phyloP scores from a whole-genome alignment of 1,140 invertebrate species.

The Sitodiplosis mosellana region DNA sequence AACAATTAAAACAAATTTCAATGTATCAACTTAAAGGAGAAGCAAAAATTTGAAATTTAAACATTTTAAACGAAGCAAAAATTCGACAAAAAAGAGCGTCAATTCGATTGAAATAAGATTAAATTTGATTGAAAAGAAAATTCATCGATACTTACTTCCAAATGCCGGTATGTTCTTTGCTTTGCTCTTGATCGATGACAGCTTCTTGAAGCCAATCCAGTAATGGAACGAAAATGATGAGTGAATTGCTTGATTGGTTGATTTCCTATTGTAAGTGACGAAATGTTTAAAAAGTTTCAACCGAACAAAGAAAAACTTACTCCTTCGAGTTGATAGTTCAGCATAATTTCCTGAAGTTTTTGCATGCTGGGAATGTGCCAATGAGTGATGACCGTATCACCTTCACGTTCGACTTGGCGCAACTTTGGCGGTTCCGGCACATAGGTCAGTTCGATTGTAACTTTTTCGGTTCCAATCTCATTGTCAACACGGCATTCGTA shows the following conservation, averaged over 20 bases:
- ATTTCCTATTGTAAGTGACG: too few relatives aligned
- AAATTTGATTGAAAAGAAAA: too few relatives aligned
- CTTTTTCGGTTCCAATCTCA: conserved; percentile 12
- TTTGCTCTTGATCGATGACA: neutral
- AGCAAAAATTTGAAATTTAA: too few relatives aligned
- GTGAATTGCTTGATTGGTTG: too few relatives aligned
- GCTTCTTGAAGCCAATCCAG: too few relatives aligned
- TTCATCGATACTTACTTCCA: neutral
- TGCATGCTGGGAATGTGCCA: conserved; percentile 21
- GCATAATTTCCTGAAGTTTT: conserved; percentile 17
- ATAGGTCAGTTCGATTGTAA: conserved; percentile 14
- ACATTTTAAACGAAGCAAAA: too few relatives aligned
- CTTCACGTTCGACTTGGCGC: conserved; percentile 13
- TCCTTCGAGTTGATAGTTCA: conserved; percentile 17
- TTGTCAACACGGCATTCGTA: conserved; percentile 18
- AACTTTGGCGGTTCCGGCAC: conserved; percentile 19
- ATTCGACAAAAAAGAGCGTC: too few relatives aligned
- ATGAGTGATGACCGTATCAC: conserved; percentile 14
- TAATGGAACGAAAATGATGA: too few relatives aligned
- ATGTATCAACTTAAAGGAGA: too few relatives aligned
- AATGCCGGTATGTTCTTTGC: neutral
- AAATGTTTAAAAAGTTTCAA: too few relatives aligned
- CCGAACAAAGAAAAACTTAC: conserved; percentile 7
- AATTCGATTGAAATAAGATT: too few relatives aligned
- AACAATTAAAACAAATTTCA: too few relatives aligned